Conservation (phyloP, 2,113 vertebrate genomes). For the Lepidothrix coronata region DNA sequence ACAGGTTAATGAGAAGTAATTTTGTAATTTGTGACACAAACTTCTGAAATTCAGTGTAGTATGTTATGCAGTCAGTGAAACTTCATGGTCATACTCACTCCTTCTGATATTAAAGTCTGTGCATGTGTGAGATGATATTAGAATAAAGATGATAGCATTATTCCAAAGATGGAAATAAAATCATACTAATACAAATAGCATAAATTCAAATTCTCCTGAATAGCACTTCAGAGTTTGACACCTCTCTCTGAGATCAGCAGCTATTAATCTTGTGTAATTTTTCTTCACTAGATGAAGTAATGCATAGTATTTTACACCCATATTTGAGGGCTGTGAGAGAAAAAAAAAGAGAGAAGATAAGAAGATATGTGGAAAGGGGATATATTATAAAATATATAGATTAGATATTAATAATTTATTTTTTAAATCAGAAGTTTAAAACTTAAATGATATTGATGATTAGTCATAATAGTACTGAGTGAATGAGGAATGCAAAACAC, state of each 20-base stretch:
- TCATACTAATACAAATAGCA: not conserved
- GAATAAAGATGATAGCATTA: not conserved
- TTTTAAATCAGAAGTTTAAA: not conserved
- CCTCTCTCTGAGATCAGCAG: not conserved
- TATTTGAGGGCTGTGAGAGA: not conserved
- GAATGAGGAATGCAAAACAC: not conserved
- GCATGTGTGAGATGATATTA: not conserved
- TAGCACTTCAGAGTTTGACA: not conserved
- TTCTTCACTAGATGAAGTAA: not conserved
- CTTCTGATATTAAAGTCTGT: not conserved
- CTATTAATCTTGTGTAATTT: not conserved
- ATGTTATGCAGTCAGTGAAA: not conserved
- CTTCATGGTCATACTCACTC: not conserved
- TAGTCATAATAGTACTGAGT: not conserved
- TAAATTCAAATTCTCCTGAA: not conserved
- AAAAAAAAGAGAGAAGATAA: not conserved
- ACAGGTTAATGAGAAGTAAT: not conserved
- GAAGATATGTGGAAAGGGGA: not conserved
- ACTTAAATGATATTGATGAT: not conserved
- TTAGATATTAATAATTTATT: not conserved
- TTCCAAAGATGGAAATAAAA: not conserved
- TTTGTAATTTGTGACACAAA: not conserved
- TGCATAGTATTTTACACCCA: not conserved
- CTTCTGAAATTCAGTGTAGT: not conserved
- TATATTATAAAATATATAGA: not conserved